A percentile compares a stretch with the other conserved stretches of the same genome.
phyloP scores from a whole-genome alignment of 2,797 vertebrate species.

The Calcarius lapponicus region DNA sequence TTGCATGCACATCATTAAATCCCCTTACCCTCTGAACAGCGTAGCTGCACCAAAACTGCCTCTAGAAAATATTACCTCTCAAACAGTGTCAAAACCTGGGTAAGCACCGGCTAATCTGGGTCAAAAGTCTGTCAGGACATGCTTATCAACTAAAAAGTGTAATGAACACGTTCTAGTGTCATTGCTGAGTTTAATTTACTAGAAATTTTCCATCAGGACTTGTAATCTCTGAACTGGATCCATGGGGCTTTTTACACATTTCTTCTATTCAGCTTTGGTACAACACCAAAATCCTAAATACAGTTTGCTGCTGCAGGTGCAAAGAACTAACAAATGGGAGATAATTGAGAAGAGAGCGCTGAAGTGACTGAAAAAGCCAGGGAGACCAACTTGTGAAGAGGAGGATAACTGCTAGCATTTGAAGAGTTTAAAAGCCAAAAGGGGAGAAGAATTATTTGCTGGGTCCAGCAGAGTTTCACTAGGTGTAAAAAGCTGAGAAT shows the following conservation, averaged over 20 bases:
- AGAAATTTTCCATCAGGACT: neutral
- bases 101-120: neutral
- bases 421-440: slow-evolving; percentile 30
- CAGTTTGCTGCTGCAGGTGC: neutral
- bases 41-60: neutral
- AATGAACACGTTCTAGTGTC: neutral
- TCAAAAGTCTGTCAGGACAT: neutral
- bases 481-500: slow-evolving; percentile 12
- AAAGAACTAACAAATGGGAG: slow-evolving; percentile 25
- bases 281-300: neutral
- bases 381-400: neutral
- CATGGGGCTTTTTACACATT: neutral
- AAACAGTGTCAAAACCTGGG: neutral
- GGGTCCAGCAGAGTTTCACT: slow-evolving; percentile 14
- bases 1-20: neutral
- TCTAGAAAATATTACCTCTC: neutral
- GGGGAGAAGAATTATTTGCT: slow-evolving; percentile 45
- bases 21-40: neutral
- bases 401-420: slow-evolving; percentile 8
- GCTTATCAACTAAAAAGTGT: neutral
- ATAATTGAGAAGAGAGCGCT: slow-evolving; percentile 7
- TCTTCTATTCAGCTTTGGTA: neutral
- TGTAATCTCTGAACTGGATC: neutral
- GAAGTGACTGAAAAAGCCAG: slow-evolving; percentile 20
- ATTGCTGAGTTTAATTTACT: neutral